Evolutionary conservation across 2,797 vertebrate genomes (phyloP).

Genomic region (Onychomys arenicola): DNA sequence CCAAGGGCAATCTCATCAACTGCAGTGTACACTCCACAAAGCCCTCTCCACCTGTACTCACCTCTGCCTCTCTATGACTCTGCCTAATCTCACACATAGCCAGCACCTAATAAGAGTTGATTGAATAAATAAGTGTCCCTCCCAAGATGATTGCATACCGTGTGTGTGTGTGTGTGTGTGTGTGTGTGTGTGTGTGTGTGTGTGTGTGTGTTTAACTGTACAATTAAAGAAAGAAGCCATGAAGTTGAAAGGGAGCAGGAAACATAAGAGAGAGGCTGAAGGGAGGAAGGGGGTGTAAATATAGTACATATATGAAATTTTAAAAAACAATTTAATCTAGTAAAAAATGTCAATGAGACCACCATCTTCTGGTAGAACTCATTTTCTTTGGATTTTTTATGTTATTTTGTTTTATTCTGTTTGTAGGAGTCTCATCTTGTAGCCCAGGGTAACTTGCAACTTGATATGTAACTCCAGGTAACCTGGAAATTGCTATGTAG

Average conservation of each 20-base stretch:
- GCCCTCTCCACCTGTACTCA: no score
- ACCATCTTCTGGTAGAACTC: background rate
- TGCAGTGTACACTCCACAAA: background rate
- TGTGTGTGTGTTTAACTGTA: background rate
- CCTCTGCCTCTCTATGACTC: background rate
- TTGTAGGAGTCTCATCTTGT: background rate
- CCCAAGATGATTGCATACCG: background rate
- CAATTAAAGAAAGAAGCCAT: background rate
- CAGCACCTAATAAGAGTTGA: background rate
- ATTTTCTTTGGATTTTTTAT: background rate
- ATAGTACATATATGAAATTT: background rate
- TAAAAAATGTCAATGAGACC: background rate
- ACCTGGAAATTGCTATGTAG: background rate
- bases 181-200: background rate
- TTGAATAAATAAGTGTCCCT: background rate
- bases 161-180: background rate
- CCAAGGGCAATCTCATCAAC: background rate
- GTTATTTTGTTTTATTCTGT: background rate
- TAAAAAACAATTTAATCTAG: background rate
- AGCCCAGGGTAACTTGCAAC: background rate
- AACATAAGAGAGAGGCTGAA: background rate
- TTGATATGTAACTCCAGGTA: background rate
- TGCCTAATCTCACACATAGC: background rate
- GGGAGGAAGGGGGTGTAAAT: background rate
- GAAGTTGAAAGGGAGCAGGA: background rate